These are phyloP conservation scores for Hydrolagus affinis DNA, from an alignment of 2,113 vertebrate genomes.

Conservation along the genomic window DNA sequence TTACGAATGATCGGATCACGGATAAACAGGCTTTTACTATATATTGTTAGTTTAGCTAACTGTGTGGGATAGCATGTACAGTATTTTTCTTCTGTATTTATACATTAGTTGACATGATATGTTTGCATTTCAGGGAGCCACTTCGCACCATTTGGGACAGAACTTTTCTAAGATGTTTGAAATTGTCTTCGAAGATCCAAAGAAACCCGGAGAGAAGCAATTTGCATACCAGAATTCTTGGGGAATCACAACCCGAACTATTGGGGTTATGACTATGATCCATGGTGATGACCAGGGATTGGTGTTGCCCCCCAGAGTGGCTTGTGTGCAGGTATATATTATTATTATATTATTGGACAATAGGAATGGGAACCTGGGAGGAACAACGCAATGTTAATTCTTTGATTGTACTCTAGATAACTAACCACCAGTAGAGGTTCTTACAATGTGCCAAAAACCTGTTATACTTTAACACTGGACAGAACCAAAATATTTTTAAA, in stretches of 20 bases:
- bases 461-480: no score
- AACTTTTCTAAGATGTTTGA: conserved; percentile 98
- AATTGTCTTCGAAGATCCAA: conserved; percentile 89
- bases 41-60: no score
- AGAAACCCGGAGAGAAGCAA: conserved; percentile 85
- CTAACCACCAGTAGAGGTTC: background rate
- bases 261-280: conserved; percentile 93
- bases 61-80: background rate
- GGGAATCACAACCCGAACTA: conserved; percentile 91
- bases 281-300: conserved; percentile 95
- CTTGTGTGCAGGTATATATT: conserved; percentile 76
- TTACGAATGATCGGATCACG: no score
- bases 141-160: conserved; percentile 92
- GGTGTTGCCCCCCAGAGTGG: conserved; percentile 82
- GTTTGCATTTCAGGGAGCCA: conserved; percentile 68
- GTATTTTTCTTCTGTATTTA: background rate
- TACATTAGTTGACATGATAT: conserved; percentile 29
- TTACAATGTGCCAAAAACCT: no score
- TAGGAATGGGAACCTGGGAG: background rate
- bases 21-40: no score
- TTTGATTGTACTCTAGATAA: background rate
- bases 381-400: background rate
- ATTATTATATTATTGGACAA: no score
- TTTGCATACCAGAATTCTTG: conserved; percentile 93
- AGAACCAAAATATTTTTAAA: no score